Evolutionary conservation across 2,113 vertebrate genomes (phyloP), one percentile per base, ranked within the genome.

Genomic region (Lutjanus erythropterus): DNA sequence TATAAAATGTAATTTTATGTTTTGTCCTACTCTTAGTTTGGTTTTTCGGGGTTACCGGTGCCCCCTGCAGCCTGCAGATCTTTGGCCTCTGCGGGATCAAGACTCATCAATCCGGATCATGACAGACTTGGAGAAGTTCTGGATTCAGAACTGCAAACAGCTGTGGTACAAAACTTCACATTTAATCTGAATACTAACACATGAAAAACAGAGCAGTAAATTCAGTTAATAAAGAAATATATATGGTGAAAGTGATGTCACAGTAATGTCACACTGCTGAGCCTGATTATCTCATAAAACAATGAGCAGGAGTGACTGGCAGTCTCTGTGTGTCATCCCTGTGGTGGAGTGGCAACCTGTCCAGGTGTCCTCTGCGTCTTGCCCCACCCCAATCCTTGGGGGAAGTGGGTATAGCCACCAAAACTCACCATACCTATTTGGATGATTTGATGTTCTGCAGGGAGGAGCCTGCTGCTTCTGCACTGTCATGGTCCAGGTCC

Each of bases 41-140:
- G 85, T 95, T 31, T 81, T 95, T 81, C 94, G 76, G 60, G 96
- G 97, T 33, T 96, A 93, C 81, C 86, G 59, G 55, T 88, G 84
- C n/a, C 84, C 94, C 0, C 77, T 98, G 72, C 77, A 73, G 23
- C 21, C 86, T 19, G 81, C 92, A 50, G 96, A 97, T 76, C 80
- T 98, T 47, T 98, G 97, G 97, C 69, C 93, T 0, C 93, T 97
- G 44, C 90, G 92, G 47, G 85, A 82, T 42, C 90, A 96, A 60
- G 96, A 97, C 75, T 93, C 92, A 3, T 97, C 97, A 0, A 88
- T 91, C 62, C 83, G 89, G 79, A 96, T 97, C 2, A 93, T 97
- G 64, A 80, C 88, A 8, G 89, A 87, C 55, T 85, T 97, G 39
- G 93, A 97, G 64, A 92, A 74, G 23, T 91, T 94, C 21, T 97